These are phyloP conservation scores for Lanistes nyassanus DNA, from an alignment of 1,140 invertebrate species.

Conservation along the genomic window DNA sequence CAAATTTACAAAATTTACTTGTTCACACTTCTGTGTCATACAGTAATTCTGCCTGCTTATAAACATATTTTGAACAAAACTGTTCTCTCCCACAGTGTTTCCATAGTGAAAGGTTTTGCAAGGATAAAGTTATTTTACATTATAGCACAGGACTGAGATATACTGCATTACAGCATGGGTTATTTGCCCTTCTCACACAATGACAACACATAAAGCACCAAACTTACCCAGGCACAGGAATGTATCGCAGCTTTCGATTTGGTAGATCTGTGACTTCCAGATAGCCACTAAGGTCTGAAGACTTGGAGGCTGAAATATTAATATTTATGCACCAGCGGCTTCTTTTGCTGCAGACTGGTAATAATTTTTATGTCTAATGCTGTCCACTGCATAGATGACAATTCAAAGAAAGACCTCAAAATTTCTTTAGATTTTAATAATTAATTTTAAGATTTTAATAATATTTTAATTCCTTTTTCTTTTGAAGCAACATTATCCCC, in stretches of 20 bases:
- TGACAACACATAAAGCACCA: background rate
- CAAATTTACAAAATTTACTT: too few relatives aligned
- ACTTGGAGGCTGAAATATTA: conserved; percentile 19
- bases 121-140: too few relatives aligned
- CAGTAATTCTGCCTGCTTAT: too few relatives aligned
- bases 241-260: conserved; percentile 71
- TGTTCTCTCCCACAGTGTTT: too few relatives aligned
- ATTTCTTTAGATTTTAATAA: background rate
- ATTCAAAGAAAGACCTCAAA: too few relatives aligned
- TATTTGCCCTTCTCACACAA: background rate
- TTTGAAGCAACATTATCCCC: background rate
- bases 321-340: too few relatives aligned
- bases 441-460: background rate
- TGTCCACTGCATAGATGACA: too few relatives aligned
- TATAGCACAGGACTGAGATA: too few relatives aligned
- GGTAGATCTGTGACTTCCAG: conserved; percentile 73
- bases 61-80: too few relatives aligned
- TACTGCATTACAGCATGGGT: too few relatives aligned
- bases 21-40: too few relatives aligned
- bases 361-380: background rate
- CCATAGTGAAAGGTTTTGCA: too few relatives aligned
- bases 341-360: background rate
- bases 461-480: background rate
- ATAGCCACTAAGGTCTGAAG: conserved; percentile 63
- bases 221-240: conserved; percentile 72